Evolutionary conservation across 2,113 vertebrate genomes (phyloP).

Genomic region (Passer domesticus): DNA sequence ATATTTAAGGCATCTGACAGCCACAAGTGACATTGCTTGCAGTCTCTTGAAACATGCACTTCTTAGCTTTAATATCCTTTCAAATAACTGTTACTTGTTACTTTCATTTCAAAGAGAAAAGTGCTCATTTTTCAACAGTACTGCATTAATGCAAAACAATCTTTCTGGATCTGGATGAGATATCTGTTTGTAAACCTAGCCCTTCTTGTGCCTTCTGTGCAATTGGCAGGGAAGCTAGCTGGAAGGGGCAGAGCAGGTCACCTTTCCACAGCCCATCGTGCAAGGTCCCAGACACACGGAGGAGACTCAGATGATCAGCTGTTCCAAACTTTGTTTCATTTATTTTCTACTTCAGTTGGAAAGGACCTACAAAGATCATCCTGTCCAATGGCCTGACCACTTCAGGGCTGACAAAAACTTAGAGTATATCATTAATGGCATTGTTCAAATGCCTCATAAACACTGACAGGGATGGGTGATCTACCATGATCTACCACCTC

Average conservation of each 20-base stretch:
- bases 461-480: not conserved
- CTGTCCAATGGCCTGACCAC: not conserved
- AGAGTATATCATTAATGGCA: not conserved
- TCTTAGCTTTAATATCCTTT: not conserved
- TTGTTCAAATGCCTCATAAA: not conserved
- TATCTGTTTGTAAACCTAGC: not conserved
- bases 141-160: not conserved
- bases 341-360: not conserved
- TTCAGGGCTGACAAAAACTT: not conserved
- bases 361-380: not conserved
- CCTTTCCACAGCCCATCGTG: not conserved
- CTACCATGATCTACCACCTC: not conserved
- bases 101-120: not conserved
- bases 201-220: not conserved
- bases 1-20: not conserved
- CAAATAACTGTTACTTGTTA: not conserved
- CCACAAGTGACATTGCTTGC: not conserved
- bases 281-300: not conserved
- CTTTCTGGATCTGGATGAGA: not conserved
- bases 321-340: not conserved
- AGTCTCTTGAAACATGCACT: not conserved
- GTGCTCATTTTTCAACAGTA: not conserved
- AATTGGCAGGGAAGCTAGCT: not conserved
- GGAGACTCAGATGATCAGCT: not conserved
- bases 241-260: not conserved